Evolutionary conservation across 92 coral and sea anemone genomes (phyloP).

Genomic region (Porites divaricata): DNA sequence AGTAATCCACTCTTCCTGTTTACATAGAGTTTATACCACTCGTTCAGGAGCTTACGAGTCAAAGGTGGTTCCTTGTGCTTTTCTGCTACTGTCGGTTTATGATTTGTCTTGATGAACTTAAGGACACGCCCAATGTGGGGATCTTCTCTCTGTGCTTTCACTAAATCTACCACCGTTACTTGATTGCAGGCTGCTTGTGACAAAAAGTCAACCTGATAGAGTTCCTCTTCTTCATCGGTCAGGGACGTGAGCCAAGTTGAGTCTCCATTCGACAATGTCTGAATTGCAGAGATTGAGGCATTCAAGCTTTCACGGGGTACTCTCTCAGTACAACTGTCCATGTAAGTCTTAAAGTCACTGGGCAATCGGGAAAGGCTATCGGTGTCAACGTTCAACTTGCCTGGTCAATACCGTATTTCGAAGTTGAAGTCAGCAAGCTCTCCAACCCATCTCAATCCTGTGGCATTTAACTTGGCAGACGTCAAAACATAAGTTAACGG

Average conservation of each 20-base stretch:
- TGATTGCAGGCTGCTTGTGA: slow-evolving; percentile 14
- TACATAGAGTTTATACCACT: slow-evolving; percentile 56
- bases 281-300: slow-evolving; percentile 36
- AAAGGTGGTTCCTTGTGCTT: slow-evolving; percentile 50
- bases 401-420: slow-evolving; percentile 53
- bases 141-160: slow-evolving; percentile 33
- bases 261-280: slow-evolving; percentile 39
- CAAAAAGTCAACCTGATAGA: neutral
- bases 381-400: slow-evolving; percentile 55
- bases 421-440: slow-evolving; percentile 50
- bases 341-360: slow-evolving; percentile 50
- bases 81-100: slow-evolving; percentile 45
- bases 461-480: slow-evolving; percentile 43
- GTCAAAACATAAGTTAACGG: slow-evolving; percentile 20
- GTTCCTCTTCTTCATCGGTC: slow-evolving; percentile 11
- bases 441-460: slow-evolving; percentile 45
- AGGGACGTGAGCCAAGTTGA: slow-evolving; percentile 53
- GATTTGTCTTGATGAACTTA: slow-evolving; percentile 37
- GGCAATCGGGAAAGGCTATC: slow-evolving; percentile 57
- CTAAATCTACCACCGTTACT: slow-evolving; percentile 32
- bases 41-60: slow-evolving; percentile 60
- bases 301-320: slow-evolving; percentile 41
- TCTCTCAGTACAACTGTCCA: slow-evolving; percentile 47
- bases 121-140: slow-evolving; percentile 52
- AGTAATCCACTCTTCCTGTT: slow-evolving; percentile 24